A percentile compares a stretch with the other conserved stretches of the same genome.
phyloP scores from a whole-genome alignment of 2,888 invertebrate genomes.

The Erynnis tages region DNA sequence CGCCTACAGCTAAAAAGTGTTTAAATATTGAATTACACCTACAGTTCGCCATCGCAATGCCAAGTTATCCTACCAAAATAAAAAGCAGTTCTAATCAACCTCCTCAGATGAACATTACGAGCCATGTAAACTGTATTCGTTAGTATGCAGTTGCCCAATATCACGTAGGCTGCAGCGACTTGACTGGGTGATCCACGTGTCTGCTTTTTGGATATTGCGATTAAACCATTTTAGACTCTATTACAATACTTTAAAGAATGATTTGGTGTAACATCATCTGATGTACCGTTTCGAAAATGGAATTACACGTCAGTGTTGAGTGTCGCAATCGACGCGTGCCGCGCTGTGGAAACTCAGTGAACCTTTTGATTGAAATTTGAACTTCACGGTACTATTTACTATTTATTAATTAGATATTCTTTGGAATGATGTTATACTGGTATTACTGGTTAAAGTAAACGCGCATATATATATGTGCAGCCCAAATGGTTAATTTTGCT shows the following conservation, averaged over 20 bases:
- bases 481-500: conserved; percentile 19
- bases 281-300: conserved; percentile 55
- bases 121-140: conserved; percentile 45
- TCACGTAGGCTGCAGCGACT: conserved; percentile 62
- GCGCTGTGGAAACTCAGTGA: conserved; percentile 41
- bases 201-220: conserved; percentile 39
- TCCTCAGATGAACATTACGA: conserved; percentile 27
- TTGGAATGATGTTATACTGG: conserved; percentile 27
- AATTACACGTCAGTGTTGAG: conserved; percentile 42
- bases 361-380: conserved; percentile 37
- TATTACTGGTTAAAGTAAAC: conserved; percentile 23
- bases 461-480: conserved; percentile 11
- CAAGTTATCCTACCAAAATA: conserved; percentile 43
- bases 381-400: conserved; percentile 39
- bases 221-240: conserved; percentile 41
- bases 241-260: conserved; percentile 29
- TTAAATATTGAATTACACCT: conserved; percentile 67
- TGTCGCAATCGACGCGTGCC: conserved; percentile 75
- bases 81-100: conserved; percentile 29
- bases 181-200: conserved; percentile 53
- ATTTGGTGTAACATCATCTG: conserved; percentile 31
- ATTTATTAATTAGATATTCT: conserved; percentile 36
- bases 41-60: conserved; percentile 52
- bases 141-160: conserved; percentile 64
- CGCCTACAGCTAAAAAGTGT: conserved; percentile 54